Percentiles rank a stretch among this genome's conserved stretches.
Conservation (phyloP, 1,140 invertebrate species). For the Hestina assimilis region DNA sequence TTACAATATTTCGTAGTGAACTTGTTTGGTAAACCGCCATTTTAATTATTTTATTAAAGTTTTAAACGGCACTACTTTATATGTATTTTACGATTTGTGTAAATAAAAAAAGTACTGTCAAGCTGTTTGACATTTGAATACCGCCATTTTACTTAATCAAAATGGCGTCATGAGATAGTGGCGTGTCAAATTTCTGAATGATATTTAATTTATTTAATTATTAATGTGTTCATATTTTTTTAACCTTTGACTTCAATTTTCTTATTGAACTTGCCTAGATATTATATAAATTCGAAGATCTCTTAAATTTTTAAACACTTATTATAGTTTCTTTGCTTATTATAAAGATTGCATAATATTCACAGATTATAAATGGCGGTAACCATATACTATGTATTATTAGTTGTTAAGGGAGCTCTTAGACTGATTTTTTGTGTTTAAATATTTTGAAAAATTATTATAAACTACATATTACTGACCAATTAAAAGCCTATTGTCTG, state of each 20-base stretch:
- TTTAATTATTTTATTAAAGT: not conserved
- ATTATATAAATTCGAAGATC: too few relatives aligned
- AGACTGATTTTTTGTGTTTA: conserved; percentile 53
- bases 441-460: conserved; percentile 22
- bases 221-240: too few relatives aligned
- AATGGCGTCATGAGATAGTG: too few relatives aligned
- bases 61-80: not conserved
- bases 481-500: not conserved
- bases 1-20: conserved; percentile 10
- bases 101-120: too few relatives aligned
- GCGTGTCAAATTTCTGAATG: too few relatives aligned
- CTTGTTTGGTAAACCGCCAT: conserved; percentile 1
- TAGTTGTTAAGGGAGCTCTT: conserved; percentile 50
- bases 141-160: too few relatives aligned
- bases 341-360: not conserved
- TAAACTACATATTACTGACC: not conserved
- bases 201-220: too few relatives aligned
- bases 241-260: too few relatives aligned
- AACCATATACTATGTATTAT: conserved; percentile 21
- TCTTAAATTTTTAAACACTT: too few relatives aligned
- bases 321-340: conserved; percentile 5
- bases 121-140: too few relatives aligned
- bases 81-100: too few relatives aligned
- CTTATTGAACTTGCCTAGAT: too few relatives aligned
- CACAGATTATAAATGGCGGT: conserved; percentile 13